Base-by-base conservation (phyloP, 2,888 invertebrate genomes). In the Mayetiola destructor region DNA sequence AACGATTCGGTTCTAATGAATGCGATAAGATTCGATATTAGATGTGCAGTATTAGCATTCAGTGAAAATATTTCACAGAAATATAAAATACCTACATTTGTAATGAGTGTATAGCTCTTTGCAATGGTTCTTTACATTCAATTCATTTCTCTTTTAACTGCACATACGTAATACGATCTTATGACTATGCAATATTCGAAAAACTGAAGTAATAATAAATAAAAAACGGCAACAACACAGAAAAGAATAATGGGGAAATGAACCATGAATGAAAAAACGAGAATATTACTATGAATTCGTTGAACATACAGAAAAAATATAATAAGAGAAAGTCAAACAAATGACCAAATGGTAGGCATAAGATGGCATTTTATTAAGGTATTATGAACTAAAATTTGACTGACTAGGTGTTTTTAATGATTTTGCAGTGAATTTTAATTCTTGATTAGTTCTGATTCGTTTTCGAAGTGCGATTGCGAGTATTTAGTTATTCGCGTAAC, bases 351-450 rank as follows among this genome's bases (percentile, higher is more conserved):
- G 53, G 53, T 53, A 53, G 53, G 30, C 29, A 42, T 42, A 56
- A 30, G 42, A 42, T 42, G 32, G 40, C 42, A 39, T 56, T 56
- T 56, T 40, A 42, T 56, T 30, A 42, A 56, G 42, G 42, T 42
- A 32, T 40, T 30, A 29, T 20, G 23, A 9, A 29, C 32, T 23
- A 42, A 27, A 32, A 56, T 56, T 56, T 56, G 32, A 42, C 32
- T 30, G 39, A 40, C 32, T 29, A 42, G 42, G 20, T 30, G 32
- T 32, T 30, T 32, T 56, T 42, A 56, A 42, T 40, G 30, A 40
- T 56, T 56, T 20, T 42, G 14, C 30, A 56, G 30, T 56, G 39
- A 56, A 56, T 42, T 53, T 53, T 30, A 29, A 53, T 53, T 30
- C 29, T 53, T 53, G 29, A 53, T 53, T 53, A 32, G 30, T 53